Conservation (phyloP, 2,888 invertebrate genomes). For the Pharmacophagus antenor region DNA sequence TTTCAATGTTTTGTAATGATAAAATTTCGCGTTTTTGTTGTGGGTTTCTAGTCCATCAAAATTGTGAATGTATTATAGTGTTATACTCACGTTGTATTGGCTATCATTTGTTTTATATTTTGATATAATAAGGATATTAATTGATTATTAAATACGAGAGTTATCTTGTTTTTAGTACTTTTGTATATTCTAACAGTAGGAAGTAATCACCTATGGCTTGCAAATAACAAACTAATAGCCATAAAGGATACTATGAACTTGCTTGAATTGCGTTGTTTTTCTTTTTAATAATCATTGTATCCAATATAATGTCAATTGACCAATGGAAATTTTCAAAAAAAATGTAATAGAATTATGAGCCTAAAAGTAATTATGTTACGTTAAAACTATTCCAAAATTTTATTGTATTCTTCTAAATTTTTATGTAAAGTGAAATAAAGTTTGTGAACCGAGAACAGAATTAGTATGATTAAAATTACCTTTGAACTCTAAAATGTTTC, state of each 20-base stretch:
- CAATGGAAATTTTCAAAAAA: conserved; percentile 10
- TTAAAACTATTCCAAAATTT: conserved; percentile 29
- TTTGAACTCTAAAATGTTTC: conserved; percentile 53
- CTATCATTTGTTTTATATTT: conserved; percentile 49
- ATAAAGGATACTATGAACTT: conserved; percentile 70
- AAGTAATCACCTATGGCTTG: conserved; percentile 75
- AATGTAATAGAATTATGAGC: conserved; percentile 22
- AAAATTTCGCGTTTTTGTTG: conserved; percentile 58
- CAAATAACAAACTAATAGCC: conserved; percentile 79
- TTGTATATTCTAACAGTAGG: conserved; percentile 76
- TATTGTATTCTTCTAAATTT: conserved; percentile 6
- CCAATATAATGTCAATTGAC: conserved; percentile 35
- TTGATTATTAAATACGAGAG: conserved; percentile 52
- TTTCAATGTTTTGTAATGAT: conserved; percentile 50
- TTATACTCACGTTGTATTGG: conserved; percentile 55
- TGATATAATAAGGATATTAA: conserved; percentile 52
- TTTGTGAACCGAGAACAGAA: conserved; percentile 60
- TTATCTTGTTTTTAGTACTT: conserved; percentile 67
- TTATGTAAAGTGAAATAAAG: conserved; percentile 40
- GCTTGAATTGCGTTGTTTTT: conserved; percentile 78
- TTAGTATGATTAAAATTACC: conserved; percentile 71
- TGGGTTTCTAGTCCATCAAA: conserved; percentile 78
- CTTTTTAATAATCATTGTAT: conserved; percentile 46
- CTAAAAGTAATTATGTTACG: conserved; percentile 7
- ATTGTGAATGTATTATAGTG: conserved; percentile 64